These are phyloP conservation scores for Alitta virens DNA, from an alignment of 2,888 invertebrate species.

Conservation along the genomic window DNA sequence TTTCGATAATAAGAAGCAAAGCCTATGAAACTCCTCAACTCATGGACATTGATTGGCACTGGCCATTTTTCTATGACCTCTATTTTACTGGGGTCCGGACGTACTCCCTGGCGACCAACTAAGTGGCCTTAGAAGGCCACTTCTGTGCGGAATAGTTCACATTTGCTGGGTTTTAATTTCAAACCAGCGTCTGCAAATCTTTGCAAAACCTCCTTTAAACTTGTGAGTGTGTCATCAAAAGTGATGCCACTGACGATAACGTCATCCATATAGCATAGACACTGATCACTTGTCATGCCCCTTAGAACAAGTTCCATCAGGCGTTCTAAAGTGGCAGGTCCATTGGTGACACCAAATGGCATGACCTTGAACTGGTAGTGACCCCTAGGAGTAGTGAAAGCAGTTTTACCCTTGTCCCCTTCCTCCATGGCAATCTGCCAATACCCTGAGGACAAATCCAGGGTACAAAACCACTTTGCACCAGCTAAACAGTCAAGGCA, in stretches of 20 bases:
- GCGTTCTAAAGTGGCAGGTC: constrained; percentile 14
- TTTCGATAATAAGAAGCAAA: constrained; percentile 9
- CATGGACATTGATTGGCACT: not conserved
- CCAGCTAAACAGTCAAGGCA: constrained; percentile 29
- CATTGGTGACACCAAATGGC: constrained; percentile 16
- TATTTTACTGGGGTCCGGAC: not conserved
- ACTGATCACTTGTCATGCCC: not conserved
- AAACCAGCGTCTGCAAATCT: not conserved
- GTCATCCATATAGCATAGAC: constrained; percentile 1
- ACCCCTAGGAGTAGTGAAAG: not conserved
- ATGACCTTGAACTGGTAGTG: constrained; percentile 10
- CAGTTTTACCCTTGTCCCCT: not conserved
- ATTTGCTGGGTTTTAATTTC: constrained; percentile 6
- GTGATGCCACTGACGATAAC: not conserved
- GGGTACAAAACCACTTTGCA: constrained; percentile 24
- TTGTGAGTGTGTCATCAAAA: too few relatives aligned
- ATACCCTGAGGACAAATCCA: constrained; percentile 1
- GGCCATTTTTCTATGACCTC: not conserved
- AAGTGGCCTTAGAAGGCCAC: not conserved
- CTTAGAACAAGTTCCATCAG: constrained; percentile 12
- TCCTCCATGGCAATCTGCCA: not conserved
- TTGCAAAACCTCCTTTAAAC: too few relatives aligned
- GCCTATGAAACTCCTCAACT: not conserved
- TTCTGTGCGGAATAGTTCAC: not conserved
- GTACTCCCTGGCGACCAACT: not conserved